Evolutionary conservation across 2,888 invertebrate species (phyloP).

Genomic region (Lycia hirtaria): DNA sequence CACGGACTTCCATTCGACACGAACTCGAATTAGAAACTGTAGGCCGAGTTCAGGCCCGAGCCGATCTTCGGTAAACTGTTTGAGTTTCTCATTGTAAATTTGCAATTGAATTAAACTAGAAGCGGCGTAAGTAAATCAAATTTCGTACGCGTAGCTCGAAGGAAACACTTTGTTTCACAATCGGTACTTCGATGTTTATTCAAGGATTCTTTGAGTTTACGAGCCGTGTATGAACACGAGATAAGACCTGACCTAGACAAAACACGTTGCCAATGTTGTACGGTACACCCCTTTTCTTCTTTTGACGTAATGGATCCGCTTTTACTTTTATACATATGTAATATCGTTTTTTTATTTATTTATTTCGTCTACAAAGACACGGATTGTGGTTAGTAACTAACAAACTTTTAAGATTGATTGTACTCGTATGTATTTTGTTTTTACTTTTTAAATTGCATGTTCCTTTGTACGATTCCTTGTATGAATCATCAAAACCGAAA

Average conservation of each 20-base stretch:
- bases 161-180: constrained; percentile 10
- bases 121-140: constrained; percentile 30
- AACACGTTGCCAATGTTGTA: neutral
- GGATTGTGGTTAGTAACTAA: too few relatives aligned
- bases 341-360: too few relatives aligned
- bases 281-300: too few relatives aligned
- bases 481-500: too few relatives aligned
- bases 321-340: too few relatives aligned
- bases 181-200: neutral
- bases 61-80: constrained; percentile 56
- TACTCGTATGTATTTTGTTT: too few relatives aligned
- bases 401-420: too few relatives aligned
- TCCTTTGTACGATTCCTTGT: too few relatives aligned
- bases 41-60: constrained; percentile 37
- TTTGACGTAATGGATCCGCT: too few relatives aligned
- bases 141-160: constrained; percentile 11
- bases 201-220: neutral
- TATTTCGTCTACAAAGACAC: too few relatives aligned
- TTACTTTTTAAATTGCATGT: too few relatives aligned
- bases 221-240: neutral
- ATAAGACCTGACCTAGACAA: neutral
- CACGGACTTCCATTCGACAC: constrained; percentile 38
- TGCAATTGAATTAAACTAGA: constrained; percentile 43
- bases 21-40: constrained; percentile 44
- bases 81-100: constrained; percentile 50